Percentiles rank a stretch among this genome's conserved stretches.
phyloP scores from a whole-genome alignment of 1,140 invertebrate genomes.

The Heliothis subflexa region DNA sequence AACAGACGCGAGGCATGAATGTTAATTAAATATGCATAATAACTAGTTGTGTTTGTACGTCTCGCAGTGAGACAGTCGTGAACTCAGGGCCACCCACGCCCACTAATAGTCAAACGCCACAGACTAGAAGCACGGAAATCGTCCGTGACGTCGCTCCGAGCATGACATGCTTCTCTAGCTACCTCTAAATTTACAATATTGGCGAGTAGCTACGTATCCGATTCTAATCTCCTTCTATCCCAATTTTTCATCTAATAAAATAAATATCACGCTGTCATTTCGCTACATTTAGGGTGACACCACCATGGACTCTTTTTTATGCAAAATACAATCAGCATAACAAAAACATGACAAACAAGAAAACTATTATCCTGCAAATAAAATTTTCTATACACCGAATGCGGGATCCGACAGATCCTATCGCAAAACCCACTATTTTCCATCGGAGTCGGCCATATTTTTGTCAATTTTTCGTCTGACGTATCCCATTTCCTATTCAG shows the following conservation, averaged over 20 bases:
- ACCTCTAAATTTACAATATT: slow-evolving; percentile 25
- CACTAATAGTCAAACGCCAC: slow-evolving; percentile 20
- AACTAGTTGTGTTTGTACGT: slow-evolving; percentile 15
- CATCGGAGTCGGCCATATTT: slow-evolving; percentile 81
- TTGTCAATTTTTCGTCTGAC: slow-evolving; percentile 86
- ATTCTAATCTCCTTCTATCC: slow-evolving; percentile 31
- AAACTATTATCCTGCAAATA: slow-evolving; percentile 76
- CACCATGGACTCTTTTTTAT: neutral
- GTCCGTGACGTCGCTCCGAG: slow-evolving; percentile 16
- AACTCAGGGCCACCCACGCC: slow-evolving; percentile 54
- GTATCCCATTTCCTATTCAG: slow-evolving; percentile 84
- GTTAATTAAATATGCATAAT: slow-evolving; percentile 19
- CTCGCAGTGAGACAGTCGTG: slow-evolving; percentile 47
- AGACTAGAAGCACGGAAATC: slow-evolving; percentile 35
- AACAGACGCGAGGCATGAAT: neutral
- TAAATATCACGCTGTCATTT: slow-evolving; percentile 36
- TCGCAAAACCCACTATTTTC: slow-evolving; percentile 84
- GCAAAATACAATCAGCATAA: slow-evolving; percentile 57
- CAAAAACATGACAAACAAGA: slow-evolving; percentile 68
- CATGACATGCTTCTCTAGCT: slow-evolving; percentile 12
- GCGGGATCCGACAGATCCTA: slow-evolving; percentile 75
- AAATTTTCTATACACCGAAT: slow-evolving; percentile 70
- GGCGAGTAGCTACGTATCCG: neutral
- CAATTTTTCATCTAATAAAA: slow-evolving; percentile 48
- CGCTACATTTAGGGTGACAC: slow-evolving; percentile 27